Conservation (phyloP, 2,113 vertebrate genomes). For the Emydura subglobosa region DNA sequence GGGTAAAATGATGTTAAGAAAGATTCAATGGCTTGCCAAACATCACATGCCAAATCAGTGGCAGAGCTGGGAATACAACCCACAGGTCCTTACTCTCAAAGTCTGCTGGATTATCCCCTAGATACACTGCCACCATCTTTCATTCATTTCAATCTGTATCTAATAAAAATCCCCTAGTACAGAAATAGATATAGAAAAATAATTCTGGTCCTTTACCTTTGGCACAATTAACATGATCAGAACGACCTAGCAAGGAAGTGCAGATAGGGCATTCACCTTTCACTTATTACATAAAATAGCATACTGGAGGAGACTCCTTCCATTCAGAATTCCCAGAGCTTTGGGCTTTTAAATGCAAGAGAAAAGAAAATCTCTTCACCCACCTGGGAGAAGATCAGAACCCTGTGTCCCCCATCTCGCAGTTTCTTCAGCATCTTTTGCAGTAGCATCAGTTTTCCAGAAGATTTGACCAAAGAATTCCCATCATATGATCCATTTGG, state of each 20-base stretch:
- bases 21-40: background rate
- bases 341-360: background rate
- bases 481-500: constrained; percentile 98
- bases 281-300: background rate
- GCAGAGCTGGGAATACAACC: background rate
- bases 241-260: background rate
- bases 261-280: background rate
- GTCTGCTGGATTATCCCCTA: accelerated
- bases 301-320: background rate
- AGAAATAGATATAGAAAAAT: background rate
- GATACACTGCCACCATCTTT: background rate
- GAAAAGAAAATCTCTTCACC: background rate
- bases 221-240: background rate
- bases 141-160: background rate
- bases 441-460: constrained; percentile 95
- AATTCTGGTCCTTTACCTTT: background rate
- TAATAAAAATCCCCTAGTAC: background rate
- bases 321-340: background rate
- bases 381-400: constrained; percentile 98
- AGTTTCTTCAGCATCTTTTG: constrained; percentile 98
- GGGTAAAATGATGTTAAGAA: background rate
- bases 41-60: background rate
- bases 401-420: constrained; percentile 93
- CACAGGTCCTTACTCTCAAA: background rate
- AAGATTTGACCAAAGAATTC: constrained; percentile 94